Percentiles rank a stretch among this genome's conserved stretches.
These are phyloP conservation scores for Rhimphoctona megacephalus DNA, from an alignment of 2,888 invertebrate species.

Conservation along the genomic window DNA sequence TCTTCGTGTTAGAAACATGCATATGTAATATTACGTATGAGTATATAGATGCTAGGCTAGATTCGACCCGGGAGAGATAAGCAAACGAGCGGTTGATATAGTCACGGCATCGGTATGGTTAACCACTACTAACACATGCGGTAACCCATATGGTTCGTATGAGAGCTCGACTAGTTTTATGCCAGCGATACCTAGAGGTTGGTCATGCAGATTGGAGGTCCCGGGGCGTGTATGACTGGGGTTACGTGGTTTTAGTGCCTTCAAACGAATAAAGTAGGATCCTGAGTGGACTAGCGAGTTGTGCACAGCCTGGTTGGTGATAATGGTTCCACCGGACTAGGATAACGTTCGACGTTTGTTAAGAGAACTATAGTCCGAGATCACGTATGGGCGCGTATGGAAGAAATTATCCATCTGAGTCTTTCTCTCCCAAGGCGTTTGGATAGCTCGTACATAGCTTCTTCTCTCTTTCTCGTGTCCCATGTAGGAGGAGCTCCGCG, in stretches of 20 bases:
- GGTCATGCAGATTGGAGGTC: conserved; percentile 41
- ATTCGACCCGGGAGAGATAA: conserved; percentile 62
- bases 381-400: conserved; percentile 28
- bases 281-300: conserved; percentile 15
- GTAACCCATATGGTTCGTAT: conserved; percentile 7
- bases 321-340: neutral
- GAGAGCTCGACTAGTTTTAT: conserved; percentile 29
- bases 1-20: conserved; percentile 17
- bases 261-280: conserved; percentile 49
- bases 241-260: conserved; percentile 52
- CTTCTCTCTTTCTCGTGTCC: conserved; percentile 25
- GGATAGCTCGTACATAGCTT: neutral
- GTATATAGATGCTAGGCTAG: conserved; percentile 50
- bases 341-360: conserved; percentile 32
- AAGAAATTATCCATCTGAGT: conserved; percentile 53
- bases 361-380: conserved; percentile 13
- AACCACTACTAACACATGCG: neutral
- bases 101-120: conserved; percentile 45
- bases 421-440: neutral
- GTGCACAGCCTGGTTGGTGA: neutral
- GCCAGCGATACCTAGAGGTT: conserved; percentile 20
- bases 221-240: conserved; percentile 44
- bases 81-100: conserved; percentile 64
- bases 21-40: conserved; percentile 53
- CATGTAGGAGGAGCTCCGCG: conserved; percentile 71